Evolutionary conservation across 2,113 vertebrate genomes (phyloP), one percentile per base, ranked within the genome.

Genomic region (Thunnus thynnus): DNA sequence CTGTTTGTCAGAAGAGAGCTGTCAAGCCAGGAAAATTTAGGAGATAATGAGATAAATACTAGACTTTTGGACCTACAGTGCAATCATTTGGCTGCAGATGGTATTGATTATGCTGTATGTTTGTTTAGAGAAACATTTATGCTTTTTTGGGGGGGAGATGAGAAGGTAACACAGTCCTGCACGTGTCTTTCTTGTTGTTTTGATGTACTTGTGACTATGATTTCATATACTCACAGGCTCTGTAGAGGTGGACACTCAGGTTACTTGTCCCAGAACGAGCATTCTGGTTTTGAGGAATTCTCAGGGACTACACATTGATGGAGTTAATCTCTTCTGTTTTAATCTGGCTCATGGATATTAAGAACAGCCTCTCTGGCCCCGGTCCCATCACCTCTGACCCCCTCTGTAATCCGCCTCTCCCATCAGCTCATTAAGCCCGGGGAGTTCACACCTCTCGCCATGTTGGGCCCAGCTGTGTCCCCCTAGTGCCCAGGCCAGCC

Each of bases 361-460:
- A 78, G 76, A 76, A 62, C 85, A 90, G 90, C 61, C 87, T 91
- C 72, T 46, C 79, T 68, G 76, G 78, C 86, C 88, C 85, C 67
- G 74, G 84, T 90, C 86, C 83, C 88, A 46, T 85, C 85, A 92
- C 91, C 91, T 89, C 78, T 91, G 90, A 93, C 91, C 88, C 30
- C 47, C 5, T 48, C 80, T 88, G 85, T 93, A 92, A 92, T 93
- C 91, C 84, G 78, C 86, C 90, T 85, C 88, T 84, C 70, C 90
- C 88, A 83, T 89, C 90, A 78, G 87, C 94, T 95, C 92, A 91
- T 94, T 94, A 95, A 83, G 78, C 58, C 64, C 14, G n/a, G 48
- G 81, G 85, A 84, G 80, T 93, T 95, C 92, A 94, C 94, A 95
- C 94, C 92, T 95, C 91, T 89, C 10, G 58, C 91, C 94, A 94